Base-by-base conservation (phyloP, 2,113 vertebrate genomes). In the Corvus hawaiiensis region DNA sequence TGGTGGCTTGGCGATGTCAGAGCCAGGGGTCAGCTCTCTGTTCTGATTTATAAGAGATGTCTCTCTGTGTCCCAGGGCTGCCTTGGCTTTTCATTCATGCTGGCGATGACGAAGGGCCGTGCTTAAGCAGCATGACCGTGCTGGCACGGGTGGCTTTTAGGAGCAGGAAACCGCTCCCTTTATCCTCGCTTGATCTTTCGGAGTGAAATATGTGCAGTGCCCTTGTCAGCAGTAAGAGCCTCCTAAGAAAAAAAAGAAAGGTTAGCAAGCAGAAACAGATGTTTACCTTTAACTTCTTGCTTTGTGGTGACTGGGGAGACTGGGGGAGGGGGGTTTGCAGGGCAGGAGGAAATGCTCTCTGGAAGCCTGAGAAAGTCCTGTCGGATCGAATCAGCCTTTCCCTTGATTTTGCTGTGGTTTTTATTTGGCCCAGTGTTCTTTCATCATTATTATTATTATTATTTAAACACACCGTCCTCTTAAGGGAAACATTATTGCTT, bases 131-230 rank as follows among this genome's bases (percentile, higher is more conserved):
- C 81, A 75, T 69, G 82, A 78, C 89, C 8, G 35, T 54, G 69
- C 74, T 87, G 93, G 90, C 87, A 84, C 11, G 5, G 63, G 39
- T 44, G 59, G 82, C 87, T 87, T 69, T 51, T 20, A 5, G 49
- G 74, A 92, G 90, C 94, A 97, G 96, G 92, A 97, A 97, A 73
- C 93, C 43, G 16, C 73, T 61, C 96, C 97, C 94, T 93, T 90
- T 91, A 86, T 96, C 93, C 96, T 97, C 48, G 27, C 92, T 94
- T 94, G 93, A 92, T 94, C 95, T 97, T 90, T 89, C 2, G 2
- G 71, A 80, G 91, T 92, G 87, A 97, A 97, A 94, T 73, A 66
- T 30, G 74, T 61, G 80, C 85, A 43, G 66, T 62, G 78, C 69
- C 96, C 95, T 89, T 66, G 48, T 96, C 73, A 27, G 95, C 95